These are phyloP conservation scores for Tetropium fuscum DNA, from an alignment of 2,888 invertebrate genomes.

Conservation along the genomic window DNA sequence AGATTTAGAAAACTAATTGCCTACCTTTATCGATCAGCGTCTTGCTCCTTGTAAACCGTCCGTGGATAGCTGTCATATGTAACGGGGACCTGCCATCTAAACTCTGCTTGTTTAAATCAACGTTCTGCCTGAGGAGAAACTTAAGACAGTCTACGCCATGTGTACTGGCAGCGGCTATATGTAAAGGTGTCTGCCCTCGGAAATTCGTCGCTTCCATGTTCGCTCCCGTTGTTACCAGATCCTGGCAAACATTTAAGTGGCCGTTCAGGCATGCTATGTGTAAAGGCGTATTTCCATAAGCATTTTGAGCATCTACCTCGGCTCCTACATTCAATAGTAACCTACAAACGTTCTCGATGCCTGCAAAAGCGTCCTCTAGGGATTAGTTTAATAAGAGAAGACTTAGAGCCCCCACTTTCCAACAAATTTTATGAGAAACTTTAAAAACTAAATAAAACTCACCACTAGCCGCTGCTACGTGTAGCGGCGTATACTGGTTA, in stretches of 20 bases:
- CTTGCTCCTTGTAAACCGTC: conserved; percentile 73
- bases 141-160: conserved; percentile 73
- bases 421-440: neutral
- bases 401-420: too few species aligned
- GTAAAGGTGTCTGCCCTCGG: conserved; percentile 67
- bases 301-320: conserved; percentile 70
- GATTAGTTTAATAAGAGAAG: too few species aligned
- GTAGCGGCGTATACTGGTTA: conserved; percentile 71
- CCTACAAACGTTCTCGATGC: conserved; percentile 52
- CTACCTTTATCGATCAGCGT: conserved; percentile 71
- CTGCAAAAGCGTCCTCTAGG: too few species aligned
- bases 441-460: conserved; percentile 47
- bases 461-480: conserved; percentile 72
- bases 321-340: conserved; percentile 69
- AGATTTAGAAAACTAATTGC: conserved; percentile 14
- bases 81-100: conserved; percentile 72
- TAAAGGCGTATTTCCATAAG: conserved; percentile 71
- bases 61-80: conserved; percentile 76
- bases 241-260: conserved; percentile 68
- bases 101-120: conserved; percentile 70
- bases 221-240: conserved; percentile 67
- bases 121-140: conserved; percentile 68
- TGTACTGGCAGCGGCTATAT: conserved; percentile 72
- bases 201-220: conserved; percentile 69
- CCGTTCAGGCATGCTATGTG: conserved; percentile 74